Conservation (phyloP, 2,888 invertebrate species). For the Drosophila melanocephala region DNA sequence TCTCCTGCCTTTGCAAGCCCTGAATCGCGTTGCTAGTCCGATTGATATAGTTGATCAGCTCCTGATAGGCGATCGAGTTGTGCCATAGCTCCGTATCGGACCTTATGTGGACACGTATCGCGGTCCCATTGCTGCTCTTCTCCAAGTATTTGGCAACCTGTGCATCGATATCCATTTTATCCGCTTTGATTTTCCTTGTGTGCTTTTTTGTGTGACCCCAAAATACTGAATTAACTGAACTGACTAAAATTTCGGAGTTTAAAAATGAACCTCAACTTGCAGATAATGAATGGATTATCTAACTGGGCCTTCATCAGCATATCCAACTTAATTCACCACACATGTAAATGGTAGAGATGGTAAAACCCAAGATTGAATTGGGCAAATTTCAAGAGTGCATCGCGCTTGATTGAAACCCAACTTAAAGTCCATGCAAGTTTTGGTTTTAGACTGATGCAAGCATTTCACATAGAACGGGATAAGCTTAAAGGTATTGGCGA, state of each 20-base stretch:
- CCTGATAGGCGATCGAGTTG: conserved; percentile 93
- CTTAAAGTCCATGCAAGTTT: not conserved
- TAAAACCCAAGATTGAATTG: not conserved
- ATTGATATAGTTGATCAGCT: conserved; percentile 93
- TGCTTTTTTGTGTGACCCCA: not conserved
- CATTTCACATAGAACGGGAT: not conserved
- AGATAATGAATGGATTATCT: not conserved
- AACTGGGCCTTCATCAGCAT: not conserved
- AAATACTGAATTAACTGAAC: not conserved
- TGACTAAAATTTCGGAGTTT: not conserved
- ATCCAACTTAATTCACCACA: not conserved
- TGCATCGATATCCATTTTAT: not conserved
- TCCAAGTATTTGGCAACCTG: conserved; percentile 20
- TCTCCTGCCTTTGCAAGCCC: conserved; percentile 88
- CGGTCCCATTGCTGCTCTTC: conserved; percentile 9
- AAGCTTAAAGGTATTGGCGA: not conserved
- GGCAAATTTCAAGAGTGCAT: not conserved
- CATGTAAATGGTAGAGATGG: not conserved
- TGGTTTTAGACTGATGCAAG: not conserved
- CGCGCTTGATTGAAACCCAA: not conserved
- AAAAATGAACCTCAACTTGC: not conserved
- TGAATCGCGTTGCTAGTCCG: conserved; percentile 94
- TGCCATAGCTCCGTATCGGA: conserved; percentile 43
- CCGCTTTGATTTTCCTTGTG: not conserved
- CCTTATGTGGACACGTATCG: conserved; percentile 14